phyloP scores from a whole-genome alignment of 2,113 vertebrate genomes.

The Chiloscyllium plagiosum region DNA sequence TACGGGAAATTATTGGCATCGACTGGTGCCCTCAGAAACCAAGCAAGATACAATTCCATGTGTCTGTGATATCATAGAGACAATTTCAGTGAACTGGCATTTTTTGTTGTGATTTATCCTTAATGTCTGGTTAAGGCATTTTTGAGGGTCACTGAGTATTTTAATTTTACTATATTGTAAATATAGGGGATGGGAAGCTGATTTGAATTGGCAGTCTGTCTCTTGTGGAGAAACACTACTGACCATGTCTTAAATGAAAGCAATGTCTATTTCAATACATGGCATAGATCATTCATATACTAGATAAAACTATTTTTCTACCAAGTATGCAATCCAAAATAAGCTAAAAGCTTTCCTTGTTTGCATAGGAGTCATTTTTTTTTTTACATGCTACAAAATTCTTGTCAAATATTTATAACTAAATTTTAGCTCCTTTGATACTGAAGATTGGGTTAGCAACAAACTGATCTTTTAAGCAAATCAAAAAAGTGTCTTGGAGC shows the following conservation, averaged over 20 bases:
- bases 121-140: too few species aligned
- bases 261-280: not conserved
- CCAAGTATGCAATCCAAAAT: not conserved
- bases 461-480: not conserved
- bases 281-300: not conserved
- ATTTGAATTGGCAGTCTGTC: too few species aligned
- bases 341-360: not conserved
- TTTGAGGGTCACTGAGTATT: too few species aligned
- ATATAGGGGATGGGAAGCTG: too few species aligned
- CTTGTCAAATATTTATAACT: not conserved
- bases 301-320: not conserved
- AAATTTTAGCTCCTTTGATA: not conserved
- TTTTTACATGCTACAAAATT: not conserved
- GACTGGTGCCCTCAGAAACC: too few species aligned
- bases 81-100: too few species aligned
- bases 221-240: too few species aligned
- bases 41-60: too few species aligned
- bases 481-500: not conserved
- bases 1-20: too few species aligned
- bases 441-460: not conserved
- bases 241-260: not conserved
- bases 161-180: too few species aligned
- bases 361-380: not conserved
- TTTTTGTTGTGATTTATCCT: too few species aligned
- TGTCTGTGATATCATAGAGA: too few species aligned